Evolutionary conservation across 2,888 invertebrate species (phyloP), one percentile per base, ranked within the genome.

Genomic region (Amblyjoppa fuscipennis): DNA sequence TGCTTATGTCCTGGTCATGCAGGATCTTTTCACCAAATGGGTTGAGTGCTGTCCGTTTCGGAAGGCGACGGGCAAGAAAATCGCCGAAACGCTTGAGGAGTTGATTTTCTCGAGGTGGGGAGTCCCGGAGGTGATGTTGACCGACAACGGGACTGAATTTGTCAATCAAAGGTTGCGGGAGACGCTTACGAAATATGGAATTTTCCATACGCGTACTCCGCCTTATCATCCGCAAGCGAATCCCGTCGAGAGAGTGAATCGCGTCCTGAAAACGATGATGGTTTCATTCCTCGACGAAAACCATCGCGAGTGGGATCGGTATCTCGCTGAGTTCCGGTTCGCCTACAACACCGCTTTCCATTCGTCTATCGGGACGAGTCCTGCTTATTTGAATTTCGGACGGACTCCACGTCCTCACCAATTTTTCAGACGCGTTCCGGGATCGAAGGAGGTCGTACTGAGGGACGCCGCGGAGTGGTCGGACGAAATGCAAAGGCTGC

Each of bases 321-420:
- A 88, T 45, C 31, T 90, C 0, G 64, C 74, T 0, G 69, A 89
- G 53, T 69, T 89, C 20, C 74, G 69, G 3, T 88, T 82, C 51
- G 88, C 90, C 4, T n/a, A 87, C 1, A 73, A 85, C n/a, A 88
- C 89, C 2, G 86, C 89, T 2, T 45, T 25, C 13, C 84, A 85
- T 59, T 78, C 80, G 9, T 80, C 78, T 0, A 86, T 84, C 9
- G 83, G 83, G 49, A 74, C 51, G 20, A 68, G 81, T 11, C 89
- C 89, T 0, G 85, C 73, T 2, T 87, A 83, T 28, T 56, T 88
- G 0, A 86, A 86, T 61, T 78, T 86, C 20, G 84, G 79, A 13
- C 31, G 78, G 0, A 69, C 75, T 41, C 16, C 64, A 7, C 20
- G 16, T 0, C 77, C 77, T 4, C 5, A n/a, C 0, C 41, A 3